Percentiles rank a stretch among this genome's conserved stretches.
These are phyloP conservation scores for Drosophila pallidifrons DNA, from an alignment of 1,140 invertebrate species.

Conservation along the genomic window DNA sequence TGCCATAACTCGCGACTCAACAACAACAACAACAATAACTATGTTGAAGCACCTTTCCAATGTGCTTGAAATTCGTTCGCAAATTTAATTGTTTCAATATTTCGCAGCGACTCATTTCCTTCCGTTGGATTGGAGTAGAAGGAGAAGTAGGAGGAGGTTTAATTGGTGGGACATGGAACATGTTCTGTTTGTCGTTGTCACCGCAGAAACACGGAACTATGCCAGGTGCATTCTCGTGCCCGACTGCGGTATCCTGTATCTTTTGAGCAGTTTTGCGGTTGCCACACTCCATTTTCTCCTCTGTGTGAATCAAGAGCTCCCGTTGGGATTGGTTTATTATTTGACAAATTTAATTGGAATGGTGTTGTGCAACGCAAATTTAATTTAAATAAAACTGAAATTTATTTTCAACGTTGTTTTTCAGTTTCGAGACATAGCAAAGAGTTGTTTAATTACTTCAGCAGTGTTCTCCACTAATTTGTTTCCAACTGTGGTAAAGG, in stretches of 20 bases:
- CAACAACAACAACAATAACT: background rate
- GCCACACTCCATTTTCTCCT: background rate
- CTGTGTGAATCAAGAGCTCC: background rate
- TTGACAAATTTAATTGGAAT: slow-evolving; percentile 26
- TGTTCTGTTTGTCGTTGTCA: slow-evolving; percentile 41
- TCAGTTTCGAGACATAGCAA: no score
- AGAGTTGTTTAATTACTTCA: no score
- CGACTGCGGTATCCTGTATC: slow-evolving; percentile 18
- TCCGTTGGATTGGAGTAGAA: background rate
- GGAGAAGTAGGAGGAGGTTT: background rate
- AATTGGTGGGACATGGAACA: background rate
- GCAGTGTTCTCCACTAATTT: no score
- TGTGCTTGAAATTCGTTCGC: slow-evolving; percentile 35
- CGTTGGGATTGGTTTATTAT: slow-evolving; percentile 7
- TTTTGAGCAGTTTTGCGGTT: slow-evolving; percentile 51
- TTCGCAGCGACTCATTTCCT: slow-evolving; percentile 30
- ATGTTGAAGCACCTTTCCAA: slow-evolving; percentile 9
- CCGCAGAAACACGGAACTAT: slow-evolving; percentile 38
- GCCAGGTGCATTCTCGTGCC: slow-evolving; percentile 24
- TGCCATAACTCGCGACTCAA: slow-evolving; percentile 2
- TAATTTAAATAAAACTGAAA: background rate
- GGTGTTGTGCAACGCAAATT: background rate
- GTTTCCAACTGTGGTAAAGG: no score
- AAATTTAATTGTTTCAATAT: slow-evolving; percentile 64
- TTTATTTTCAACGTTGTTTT: background rate